Conservation (phyloP, 2,888 invertebrate genomes). For the Melinaea menophilus region DNA sequence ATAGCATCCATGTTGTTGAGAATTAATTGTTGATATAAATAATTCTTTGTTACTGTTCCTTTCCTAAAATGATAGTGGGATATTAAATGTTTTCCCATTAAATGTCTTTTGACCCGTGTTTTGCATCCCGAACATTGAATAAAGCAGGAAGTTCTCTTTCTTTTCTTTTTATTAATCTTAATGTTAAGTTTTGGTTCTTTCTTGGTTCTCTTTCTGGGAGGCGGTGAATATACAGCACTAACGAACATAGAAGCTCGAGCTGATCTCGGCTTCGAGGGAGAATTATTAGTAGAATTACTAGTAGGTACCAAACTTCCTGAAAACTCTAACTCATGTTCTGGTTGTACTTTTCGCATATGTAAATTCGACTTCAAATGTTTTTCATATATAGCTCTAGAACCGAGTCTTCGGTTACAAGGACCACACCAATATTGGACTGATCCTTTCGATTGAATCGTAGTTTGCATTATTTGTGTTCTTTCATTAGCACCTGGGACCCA, state of each 20-base stretch:
- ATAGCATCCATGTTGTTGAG: slow-evolving; percentile 87
- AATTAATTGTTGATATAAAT: slow-evolving; percentile 80
- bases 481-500: slow-evolving; percentile 85
- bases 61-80: slow-evolving; percentile 91
- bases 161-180: slow-evolving; percentile 58
- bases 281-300: slow-evolving; percentile 43
- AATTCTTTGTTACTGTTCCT: slow-evolving; percentile 78
- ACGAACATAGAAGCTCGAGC: slow-evolving; percentile 58
- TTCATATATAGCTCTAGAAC: slow-evolving; percentile 85
- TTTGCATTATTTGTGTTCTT: slow-evolving; percentile 75
- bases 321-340: slow-evolving; percentile 83
- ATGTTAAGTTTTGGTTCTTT: slow-evolving; percentile 38
- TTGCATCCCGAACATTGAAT: slow-evolving; percentile 85
- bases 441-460: slow-evolving; percentile 69
- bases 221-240: slow-evolving; percentile 50
- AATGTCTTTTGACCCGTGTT: slow-evolving; percentile 80
- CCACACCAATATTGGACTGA: slow-evolving; percentile 87
- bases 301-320: slow-evolving; percentile 67
- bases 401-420: slow-evolving; percentile 86
- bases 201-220: slow-evolving; percentile 45
- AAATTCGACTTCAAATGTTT: slow-evolving; percentile 86
- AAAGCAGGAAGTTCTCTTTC: slow-evolving; percentile 77
- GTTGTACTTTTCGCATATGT: slow-evolving; percentile 81
- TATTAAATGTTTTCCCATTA: slow-evolving; percentile 90
- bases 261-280: slow-evolving; percentile 48